Conservation (phyloP, 2,888 invertebrate genomes). For the Falcaria lacertinaria region DNA sequence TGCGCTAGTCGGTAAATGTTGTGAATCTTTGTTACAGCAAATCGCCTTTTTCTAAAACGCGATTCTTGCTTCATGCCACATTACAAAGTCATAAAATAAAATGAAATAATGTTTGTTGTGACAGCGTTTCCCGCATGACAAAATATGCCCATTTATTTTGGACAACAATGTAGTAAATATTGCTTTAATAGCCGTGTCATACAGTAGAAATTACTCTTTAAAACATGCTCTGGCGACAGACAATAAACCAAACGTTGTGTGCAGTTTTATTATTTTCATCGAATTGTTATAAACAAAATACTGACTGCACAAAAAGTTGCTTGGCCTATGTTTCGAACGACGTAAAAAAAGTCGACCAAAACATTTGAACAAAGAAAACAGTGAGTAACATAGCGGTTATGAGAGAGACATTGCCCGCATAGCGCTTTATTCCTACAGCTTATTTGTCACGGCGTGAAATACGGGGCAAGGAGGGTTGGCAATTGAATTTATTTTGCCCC, state of each 20-base stretch:
- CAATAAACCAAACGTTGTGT: constrained; percentile 26
- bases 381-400: constrained; percentile 4
- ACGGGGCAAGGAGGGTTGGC: constrained; percentile 50
- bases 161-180: constrained; percentile 73
- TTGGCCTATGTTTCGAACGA: not conserved
- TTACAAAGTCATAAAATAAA: constrained; percentile 72
- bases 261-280: constrained; percentile 14
- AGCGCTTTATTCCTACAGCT: constrained; percentile 19
- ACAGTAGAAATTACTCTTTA: constrained; percentile 59
- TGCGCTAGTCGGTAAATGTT: constrained; percentile 26
- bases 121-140: constrained; percentile 73
- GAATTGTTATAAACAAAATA: no score
- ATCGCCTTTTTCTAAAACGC: constrained; percentile 58
- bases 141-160: constrained; percentile 68
- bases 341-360: not conserved
- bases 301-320: no score
- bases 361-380: constrained; percentile 8
- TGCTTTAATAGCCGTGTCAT: constrained; percentile 66
- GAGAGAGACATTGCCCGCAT: constrained; percentile 56
- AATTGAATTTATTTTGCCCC: constrained; percentile 67
- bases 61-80: constrained; percentile 60
- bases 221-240: constrained; percentile 28
- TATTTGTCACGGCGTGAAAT: constrained; percentile 64
- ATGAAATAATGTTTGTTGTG: constrained; percentile 76
- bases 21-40: constrained; percentile 54